A percentile compares a stretch with the other conserved stretches of the same genome.
Conservation (phyloP, 2,113 vertebrate genomes). For the Diglossa brunneiventris region DNA sequence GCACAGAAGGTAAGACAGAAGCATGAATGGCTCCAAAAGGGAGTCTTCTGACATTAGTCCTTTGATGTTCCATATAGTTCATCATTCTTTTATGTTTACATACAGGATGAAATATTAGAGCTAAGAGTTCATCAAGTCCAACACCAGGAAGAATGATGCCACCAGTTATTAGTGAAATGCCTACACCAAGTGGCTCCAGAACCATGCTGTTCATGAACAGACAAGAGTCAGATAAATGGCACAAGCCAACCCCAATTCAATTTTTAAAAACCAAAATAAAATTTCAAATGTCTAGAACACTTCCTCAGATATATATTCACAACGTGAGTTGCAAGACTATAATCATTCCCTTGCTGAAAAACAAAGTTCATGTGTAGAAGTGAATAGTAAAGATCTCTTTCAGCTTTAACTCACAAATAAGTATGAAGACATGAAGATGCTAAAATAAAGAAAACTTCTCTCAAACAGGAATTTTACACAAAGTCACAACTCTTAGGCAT, state of each 20-base stretch:
- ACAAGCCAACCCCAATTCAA: not conserved
- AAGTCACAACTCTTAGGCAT: not conserved
- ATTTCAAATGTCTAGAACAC: not conserved
- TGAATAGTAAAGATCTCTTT: not conserved
- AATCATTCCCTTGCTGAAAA: not conserved
- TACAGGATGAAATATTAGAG: not conserved
- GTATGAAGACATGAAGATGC: not conserved
- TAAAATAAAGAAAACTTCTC: not conserved
- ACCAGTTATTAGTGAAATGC: not conserved
- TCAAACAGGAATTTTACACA: not conserved
- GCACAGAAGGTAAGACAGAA: not conserved
- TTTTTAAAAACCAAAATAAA: not conserved
- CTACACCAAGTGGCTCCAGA: not conserved
- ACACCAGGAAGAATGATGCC: not conserved
- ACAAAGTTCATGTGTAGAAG: not conserved
- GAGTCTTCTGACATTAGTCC: not conserved
- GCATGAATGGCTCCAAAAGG: not conserved
- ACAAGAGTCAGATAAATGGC: not conserved
- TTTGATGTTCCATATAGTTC: not conserved
- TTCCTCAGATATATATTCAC: not conserved
- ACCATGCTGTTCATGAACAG: accelerated
- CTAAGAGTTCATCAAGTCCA: not conserved
- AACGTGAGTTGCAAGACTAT: not conserved
- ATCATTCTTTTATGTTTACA: not conserved
- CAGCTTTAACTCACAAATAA: not conserved